Conservation (phyloP, 1,140 invertebrate genomes). For the Anoplolepis gracilipes region DNA sequence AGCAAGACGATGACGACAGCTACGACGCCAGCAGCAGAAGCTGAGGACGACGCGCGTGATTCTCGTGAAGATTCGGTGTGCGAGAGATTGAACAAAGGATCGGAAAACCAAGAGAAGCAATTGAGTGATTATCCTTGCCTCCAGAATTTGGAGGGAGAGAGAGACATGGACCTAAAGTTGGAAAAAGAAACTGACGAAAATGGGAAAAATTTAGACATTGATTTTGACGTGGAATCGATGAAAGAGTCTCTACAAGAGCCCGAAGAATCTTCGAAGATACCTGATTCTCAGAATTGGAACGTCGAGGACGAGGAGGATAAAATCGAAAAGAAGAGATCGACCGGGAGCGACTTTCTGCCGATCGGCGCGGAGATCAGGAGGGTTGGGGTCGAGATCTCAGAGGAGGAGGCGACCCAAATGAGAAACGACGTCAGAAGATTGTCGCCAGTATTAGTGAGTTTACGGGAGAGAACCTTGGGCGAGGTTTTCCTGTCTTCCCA, state of each 20-base stretch:
- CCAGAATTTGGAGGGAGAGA: not conserved
- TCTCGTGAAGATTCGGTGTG: slow-evolving; percentile 8
- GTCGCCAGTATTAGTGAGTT: slow-evolving; percentile 82
- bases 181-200: not conserved
- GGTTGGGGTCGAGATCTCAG: slow-evolving; percentile 82
- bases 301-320: not conserved
- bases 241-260: not conserved
- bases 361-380: slow-evolving; percentile 79
- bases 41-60: not conserved
- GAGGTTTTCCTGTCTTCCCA: slow-evolving; percentile 82
- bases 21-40: not conserved
- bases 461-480: slow-evolving; percentile 81
- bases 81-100: slow-evolving; percentile 7
- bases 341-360: slow-evolving; percentile 77
- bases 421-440: slow-evolving; percentile 82
- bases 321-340: slow-evolving; percentile 65
- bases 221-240: not conserved
- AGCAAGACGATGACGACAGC: not conserved
- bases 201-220: not conserved
- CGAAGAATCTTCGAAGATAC: not conserved
- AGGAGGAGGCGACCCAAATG: slow-evolving; percentile 81
- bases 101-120: slow-evolving; percentile 15
- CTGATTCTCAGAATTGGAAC: not conserved
- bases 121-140: not conserved
- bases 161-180: slow-evolving; percentile 6